These are phyloP conservation scores for Aurelia aurita DNA, from an alignment of 30 jellyfish, hydroid and myxozoan genomes.

Conservation along the genomic window DNA sequence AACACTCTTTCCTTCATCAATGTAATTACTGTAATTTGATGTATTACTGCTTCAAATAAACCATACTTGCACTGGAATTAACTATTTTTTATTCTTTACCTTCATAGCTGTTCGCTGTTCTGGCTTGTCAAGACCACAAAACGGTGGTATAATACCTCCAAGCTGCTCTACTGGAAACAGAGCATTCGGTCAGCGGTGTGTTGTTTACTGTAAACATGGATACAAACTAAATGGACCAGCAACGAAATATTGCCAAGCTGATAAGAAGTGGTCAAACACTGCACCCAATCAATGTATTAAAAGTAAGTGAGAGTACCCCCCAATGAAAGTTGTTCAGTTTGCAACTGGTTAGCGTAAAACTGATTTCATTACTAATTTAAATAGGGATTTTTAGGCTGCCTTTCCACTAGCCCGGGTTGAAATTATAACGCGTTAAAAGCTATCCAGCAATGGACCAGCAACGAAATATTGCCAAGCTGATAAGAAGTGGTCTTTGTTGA, in stretches of 20 bases:
- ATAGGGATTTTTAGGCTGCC: too few species aligned
- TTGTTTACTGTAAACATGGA: slow-evolving; percentile 93
- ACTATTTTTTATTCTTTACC: neutral
- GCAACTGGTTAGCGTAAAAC: too few species aligned
- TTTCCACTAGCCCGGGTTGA: too few species aligned
- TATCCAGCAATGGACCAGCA: slow-evolving; percentile 97
- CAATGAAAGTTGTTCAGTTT: too few species aligned
- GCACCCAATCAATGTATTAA: slow-evolving; percentile 80
- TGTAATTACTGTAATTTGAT: too few species aligned
- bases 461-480: slow-evolving; percentile 97
- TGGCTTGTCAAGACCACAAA: slow-evolving; percentile 73
- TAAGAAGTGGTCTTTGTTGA: slow-evolving; percentile 81
- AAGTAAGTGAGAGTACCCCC: slow-evolving; percentile 77
- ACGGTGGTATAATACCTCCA: slow-evolving; percentile 96
- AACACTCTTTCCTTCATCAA: too few species aligned
- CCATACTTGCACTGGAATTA: too few species aligned
- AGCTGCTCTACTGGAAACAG: slow-evolving; percentile 73
- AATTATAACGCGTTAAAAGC: too few species aligned
- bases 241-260: slow-evolving; percentile 96
- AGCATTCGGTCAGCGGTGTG: slow-evolving; percentile 98
- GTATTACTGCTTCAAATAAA: too few species aligned
- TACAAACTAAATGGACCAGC: slow-evolving; percentile 94
- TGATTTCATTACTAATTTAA: too few species aligned
- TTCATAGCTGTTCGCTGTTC: slow-evolving; percentile 95
- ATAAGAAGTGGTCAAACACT: slow-evolving; percentile 74